phyloP scores from a whole-genome alignment of 37 sponge, comb jelly and placozoan species.

The Amphimedon queenslandica region DNA sequence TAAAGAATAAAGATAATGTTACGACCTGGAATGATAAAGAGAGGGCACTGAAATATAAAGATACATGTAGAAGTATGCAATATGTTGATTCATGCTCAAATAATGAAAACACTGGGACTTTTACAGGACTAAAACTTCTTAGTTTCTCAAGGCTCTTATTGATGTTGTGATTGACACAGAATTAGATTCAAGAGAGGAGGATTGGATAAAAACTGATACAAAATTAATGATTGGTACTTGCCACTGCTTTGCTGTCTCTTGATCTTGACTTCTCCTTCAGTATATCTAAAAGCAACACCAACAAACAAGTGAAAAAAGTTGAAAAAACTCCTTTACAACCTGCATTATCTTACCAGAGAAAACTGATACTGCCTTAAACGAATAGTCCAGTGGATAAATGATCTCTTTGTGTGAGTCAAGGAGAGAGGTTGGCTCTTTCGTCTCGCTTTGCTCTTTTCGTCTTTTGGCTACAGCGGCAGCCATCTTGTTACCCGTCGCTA shows the following conservation, averaged over 20 bases:
- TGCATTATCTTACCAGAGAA: constrained; percentile 42
- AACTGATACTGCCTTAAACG: constrained; percentile 54
- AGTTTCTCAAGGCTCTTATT: background rate
- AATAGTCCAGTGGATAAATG: constrained; percentile 67
- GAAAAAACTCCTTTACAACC: background rate
- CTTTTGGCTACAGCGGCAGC: too few species aligned
- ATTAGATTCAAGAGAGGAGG: background rate
- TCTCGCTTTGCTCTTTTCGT: too few species aligned
- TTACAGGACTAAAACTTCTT: too few species aligned
- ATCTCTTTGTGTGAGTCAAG: constrained; percentile 50
- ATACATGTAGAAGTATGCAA: background rate
- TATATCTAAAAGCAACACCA: constrained; percentile 24
- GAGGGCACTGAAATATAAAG: too few species aligned
- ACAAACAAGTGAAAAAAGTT: background rate
- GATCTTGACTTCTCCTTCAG: constrained; percentile 61
- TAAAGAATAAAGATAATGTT: too few species aligned
- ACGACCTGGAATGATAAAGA: too few species aligned
- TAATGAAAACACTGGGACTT: too few species aligned
- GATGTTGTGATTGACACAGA: background rate
- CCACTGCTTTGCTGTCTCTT: constrained; percentile 23
- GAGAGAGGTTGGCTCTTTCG: constrained; percentile 9
- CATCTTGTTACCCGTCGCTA: too few species aligned
- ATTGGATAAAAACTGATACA: background rate
- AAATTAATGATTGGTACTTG: constrained; percentile 8
- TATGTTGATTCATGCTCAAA: background rate